These are phyloP conservation scores for Nowickia ferox DNA, from an alignment of 2,888 invertebrate genomes.

Conservation along the genomic window DNA sequence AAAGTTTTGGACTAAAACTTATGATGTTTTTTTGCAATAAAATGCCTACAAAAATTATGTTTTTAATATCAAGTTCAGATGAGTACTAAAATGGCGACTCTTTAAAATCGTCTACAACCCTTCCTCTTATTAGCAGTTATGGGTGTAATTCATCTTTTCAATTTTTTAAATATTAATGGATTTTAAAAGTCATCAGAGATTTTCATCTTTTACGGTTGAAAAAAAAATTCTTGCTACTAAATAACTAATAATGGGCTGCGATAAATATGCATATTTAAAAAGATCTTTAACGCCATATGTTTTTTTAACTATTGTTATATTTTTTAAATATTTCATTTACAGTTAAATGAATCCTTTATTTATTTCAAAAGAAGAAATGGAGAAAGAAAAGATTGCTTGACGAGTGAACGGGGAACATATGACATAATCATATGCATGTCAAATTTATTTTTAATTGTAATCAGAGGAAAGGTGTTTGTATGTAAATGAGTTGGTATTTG, in stretches of 20 bases:
- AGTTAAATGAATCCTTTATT: constrained; percentile 54
- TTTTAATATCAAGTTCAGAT: no score
- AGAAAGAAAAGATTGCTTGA: not conserved
- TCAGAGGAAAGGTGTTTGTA: constrained; percentile 34
- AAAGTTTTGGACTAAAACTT: no score
- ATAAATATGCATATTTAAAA: not conserved
- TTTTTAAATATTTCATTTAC: constrained; percentile 33
- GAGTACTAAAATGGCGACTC: no score
- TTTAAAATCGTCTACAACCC: no score
- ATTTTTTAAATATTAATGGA: no score
- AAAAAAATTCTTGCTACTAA: not conserved
- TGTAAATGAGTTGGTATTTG: constrained; percentile 27
- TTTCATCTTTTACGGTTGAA: not conserved
- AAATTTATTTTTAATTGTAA: constrained; percentile 46
- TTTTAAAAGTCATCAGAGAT: not conserved
- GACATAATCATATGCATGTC: constrained; percentile 60
- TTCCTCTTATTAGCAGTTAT: no score
- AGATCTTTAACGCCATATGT: not conserved
- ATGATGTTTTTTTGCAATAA: no score
- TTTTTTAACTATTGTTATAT: not conserved
- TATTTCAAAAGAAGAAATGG: not conserved
- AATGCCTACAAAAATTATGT: no score
- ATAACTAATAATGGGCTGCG: not conserved
- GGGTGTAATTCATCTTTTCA: no score
- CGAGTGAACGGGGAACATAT: constrained; percentile 19